phyloP scores from a whole-genome alignment of 2,888 invertebrate genomes.

The Pocota personata region DNA sequence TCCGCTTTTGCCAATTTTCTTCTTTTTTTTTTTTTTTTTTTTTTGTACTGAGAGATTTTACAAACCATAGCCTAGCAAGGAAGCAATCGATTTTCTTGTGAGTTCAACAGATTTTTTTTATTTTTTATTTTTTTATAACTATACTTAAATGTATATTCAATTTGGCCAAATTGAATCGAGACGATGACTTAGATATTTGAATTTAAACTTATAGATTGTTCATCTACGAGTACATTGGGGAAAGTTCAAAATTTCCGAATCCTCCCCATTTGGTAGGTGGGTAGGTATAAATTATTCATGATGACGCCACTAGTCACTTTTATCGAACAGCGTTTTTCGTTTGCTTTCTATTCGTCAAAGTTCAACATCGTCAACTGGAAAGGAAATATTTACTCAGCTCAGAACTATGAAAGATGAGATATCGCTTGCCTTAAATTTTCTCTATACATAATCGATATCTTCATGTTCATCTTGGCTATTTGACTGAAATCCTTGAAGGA shows the following conservation, averaged over 20 bases:
- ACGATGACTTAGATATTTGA: slow-evolving; percentile 30
- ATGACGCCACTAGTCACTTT: slow-evolving; percentile 10
- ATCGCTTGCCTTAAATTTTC: background rate
- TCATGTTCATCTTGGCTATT: background rate
- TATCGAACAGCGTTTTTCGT: slow-evolving; percentile 9
- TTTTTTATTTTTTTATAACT: background rate
- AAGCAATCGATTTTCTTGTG: slow-evolving; percentile 55
- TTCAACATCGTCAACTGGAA: background rate
- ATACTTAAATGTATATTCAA: slow-evolving; percentile 10
- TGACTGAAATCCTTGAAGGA: background rate
- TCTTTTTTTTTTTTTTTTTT: slow-evolving; percentile 15
- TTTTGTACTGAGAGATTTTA: slow-evolving; percentile 11
- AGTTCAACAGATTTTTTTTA: background rate
- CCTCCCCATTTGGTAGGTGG: background rate
- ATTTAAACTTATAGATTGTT: slow-evolving; percentile 34
- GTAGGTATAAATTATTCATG: slow-evolving; percentile 41
- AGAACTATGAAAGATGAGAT: slow-evolving; percentile 2
- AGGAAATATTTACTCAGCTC: slow-evolving; percentile 14
- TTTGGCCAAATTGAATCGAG: slow-evolving; percentile 25
- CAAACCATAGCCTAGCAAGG: slow-evolving; percentile 24
- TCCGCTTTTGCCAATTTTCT: slow-evolving; percentile 62
- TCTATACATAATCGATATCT: background rate
- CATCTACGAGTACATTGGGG: too few species aligned
- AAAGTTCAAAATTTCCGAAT: background rate
- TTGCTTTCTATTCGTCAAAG: slow-evolving; percentile 20